Evolutionary conservation across 2,888 invertebrate species (phyloP).

Genomic region (Apodemia zela): DNA sequence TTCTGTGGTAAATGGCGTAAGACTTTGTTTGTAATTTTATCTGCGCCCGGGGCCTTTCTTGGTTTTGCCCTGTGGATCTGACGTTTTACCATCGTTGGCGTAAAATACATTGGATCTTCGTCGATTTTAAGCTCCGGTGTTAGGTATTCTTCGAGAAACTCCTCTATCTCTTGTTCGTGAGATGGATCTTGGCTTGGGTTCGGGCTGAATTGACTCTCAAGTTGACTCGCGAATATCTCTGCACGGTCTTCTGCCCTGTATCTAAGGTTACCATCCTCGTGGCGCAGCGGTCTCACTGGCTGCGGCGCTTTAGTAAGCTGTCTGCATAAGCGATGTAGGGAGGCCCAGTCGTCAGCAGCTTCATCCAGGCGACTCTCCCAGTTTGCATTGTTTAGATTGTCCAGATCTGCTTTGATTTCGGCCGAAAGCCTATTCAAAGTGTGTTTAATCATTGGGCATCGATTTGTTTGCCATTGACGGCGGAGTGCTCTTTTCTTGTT

Average conservation of each 20-base stretch:
- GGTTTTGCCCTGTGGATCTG: background rate
- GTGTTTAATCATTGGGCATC: no score
- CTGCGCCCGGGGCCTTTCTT: slow-evolving; percentile 30
- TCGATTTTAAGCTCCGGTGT: background rate
- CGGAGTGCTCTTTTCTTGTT: no score
- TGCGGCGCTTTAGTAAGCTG: background rate
- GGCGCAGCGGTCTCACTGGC: slow-evolving; percentile 12
- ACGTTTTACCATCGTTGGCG: no score
- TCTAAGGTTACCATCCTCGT: slow-evolving; percentile 18
- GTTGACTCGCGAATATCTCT: no score
- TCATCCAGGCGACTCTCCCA: background rate
- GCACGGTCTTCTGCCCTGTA: no score
- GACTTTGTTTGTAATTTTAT: slow-evolving; percentile 25
- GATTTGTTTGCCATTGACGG: no score
- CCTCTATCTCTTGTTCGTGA: background rate
- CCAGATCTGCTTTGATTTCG: no score
- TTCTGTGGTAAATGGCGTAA: slow-evolving; percentile 25
- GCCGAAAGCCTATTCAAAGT: no score
- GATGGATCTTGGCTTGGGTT: background rate
- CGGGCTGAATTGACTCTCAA: slow-evolving; percentile 11
- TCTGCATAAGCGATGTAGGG: background rate
- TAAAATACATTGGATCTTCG: no score
- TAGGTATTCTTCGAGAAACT: background rate
- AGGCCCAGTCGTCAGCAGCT: background rate
- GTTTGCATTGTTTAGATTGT: no score